Evolutionary conservation across 1,140 invertebrate species (phyloP), one percentile per base, ranked within the genome.

Genomic region (Macrocentrus cingulum): DNA sequence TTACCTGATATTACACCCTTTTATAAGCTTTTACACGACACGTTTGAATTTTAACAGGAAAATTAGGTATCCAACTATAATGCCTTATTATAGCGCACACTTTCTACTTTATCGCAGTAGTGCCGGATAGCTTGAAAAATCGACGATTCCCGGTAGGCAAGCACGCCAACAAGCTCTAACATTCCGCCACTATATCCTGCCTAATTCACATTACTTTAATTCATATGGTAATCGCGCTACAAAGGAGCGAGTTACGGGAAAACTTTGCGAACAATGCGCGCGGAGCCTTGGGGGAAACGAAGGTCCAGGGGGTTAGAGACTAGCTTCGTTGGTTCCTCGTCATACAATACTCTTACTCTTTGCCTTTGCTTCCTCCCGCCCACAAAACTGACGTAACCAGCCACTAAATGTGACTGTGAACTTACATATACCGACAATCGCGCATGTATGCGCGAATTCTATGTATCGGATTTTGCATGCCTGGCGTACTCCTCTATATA

Each of bases 201-300:
- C 64, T 77, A 74, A 70, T 76, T 78, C 71, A 76, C 65, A 69
- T 74, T 72, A 72, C 66, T 78, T 76, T 77, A 77, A 79, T 79
- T 78, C 76, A 79, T 77, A 80, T 79, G 75, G 69, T 78, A 79
- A 80, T 79, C 61, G 59, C 56, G 54, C 39, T 50, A 62, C 62
- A 63, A 62, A 70, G 65, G 59, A 62, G 64, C 68, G 63, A 67
- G 59, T 67, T 66, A 66, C 56, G 58, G 66, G 68, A 72, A 77
- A 79, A 76, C 68, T 77, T 77, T 76, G 51, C 56, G 61, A 66
- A 75, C 76, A 77, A 77, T 77, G 63, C 68, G n/a, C n/a, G 61
- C 62, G 64, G 68, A 66, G 76, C 71, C 76, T 73, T 74, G 66
- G 57, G n/a, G 20, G 37, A 57, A 57, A 61, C 57, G 61, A 52